phyloP scores from a whole-genome alignment of 2,888 invertebrate species.

The Pandemis cinnamomeana region DNA sequence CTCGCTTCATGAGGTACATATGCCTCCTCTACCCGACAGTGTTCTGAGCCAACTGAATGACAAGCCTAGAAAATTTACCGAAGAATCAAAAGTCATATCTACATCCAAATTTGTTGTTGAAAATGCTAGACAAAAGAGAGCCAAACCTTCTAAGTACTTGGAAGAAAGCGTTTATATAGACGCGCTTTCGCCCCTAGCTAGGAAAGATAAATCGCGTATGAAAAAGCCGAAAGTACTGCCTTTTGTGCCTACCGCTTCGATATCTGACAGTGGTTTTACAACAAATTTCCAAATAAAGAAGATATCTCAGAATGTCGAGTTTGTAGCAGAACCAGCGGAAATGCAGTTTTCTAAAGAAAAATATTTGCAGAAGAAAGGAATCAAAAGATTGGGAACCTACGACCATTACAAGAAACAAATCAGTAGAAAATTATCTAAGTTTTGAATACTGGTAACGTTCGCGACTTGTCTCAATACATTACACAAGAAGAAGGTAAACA shows the following conservation, averaged over 20 bases:
- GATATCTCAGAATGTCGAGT: conserved; percentile 64
- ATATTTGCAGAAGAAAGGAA: conserved; percentile 63
- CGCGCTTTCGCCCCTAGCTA: conserved; percentile 49
- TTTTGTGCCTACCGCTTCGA: conserved; percentile 70
- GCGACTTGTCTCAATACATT: not conserved
- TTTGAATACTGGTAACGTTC: conserved; percentile 52
- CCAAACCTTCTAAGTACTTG: conserved; percentile 74
- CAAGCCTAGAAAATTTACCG: conserved; percentile 54
- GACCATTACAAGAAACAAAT: conserved; percentile 69
- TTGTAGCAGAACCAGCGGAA: conserved; percentile 65
- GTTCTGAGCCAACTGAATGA: conserved; percentile 67
- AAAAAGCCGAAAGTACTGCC: conserved; percentile 72
- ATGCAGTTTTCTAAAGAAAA: conserved; percentile 67
- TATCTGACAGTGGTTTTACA: conserved; percentile 72
- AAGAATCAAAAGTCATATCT: conserved; percentile 58
- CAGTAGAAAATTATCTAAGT: conserved; percentile 71
- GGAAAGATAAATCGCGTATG: conserved; percentile 54
- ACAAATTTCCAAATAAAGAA: conserved; percentile 73
- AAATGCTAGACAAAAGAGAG: conserved; percentile 60
- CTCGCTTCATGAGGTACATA: conserved; percentile 60
- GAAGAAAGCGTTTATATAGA: conserved; percentile 77
- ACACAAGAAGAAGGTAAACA: not conserved
- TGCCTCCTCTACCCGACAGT: conserved; percentile 66
- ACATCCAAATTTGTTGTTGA: conserved; percentile 71
- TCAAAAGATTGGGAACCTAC: conserved; percentile 68